Conservation (phyloP, 2,888 invertebrate genomes). For the Subacronicta megacephala region DNA sequence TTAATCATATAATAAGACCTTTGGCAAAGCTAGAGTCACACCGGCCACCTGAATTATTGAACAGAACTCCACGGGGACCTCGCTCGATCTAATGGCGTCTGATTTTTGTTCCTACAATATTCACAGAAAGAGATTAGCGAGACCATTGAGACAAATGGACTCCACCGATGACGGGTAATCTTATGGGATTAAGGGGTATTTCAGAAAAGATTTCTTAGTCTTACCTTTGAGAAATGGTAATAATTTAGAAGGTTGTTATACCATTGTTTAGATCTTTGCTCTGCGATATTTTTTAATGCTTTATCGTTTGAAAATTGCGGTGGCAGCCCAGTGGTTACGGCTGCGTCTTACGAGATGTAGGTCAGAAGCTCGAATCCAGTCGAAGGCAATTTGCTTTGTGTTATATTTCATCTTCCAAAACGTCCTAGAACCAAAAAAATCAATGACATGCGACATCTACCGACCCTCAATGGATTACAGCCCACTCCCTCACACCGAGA, state of each 20-base stretch:
- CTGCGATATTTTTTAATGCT: neutral
- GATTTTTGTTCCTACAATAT: slow-evolving; percentile 57
- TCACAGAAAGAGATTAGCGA: slow-evolving; percentile 48
- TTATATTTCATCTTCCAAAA: no score
- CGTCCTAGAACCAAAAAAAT: no score
- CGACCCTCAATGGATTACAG: no score
- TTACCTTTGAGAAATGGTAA: slow-evolving; percentile 25
- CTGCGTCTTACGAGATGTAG: no score
- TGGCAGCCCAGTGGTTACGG: no score
- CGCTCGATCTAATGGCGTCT: slow-evolving; percentile 50
- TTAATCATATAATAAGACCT: slow-evolving; percentile 46
- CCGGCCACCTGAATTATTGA: slow-evolving; percentile 58
- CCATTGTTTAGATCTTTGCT: slow-evolving; percentile 6
- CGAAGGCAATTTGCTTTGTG: no score
- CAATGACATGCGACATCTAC: no score
- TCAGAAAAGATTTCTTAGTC: slow-evolving; percentile 27
- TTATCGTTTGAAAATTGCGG: neutral
- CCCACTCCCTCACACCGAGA: no score
- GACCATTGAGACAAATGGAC: slow-evolving; percentile 43
- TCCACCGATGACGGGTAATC: slow-evolving; percentile 37
- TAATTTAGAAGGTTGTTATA: slow-evolving; percentile 22
- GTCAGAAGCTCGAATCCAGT: no score
- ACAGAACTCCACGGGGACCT: slow-evolving; percentile 32
- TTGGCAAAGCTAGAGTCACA: slow-evolving; percentile 35
- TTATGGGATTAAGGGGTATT: slow-evolving; percentile 43